Evolutionary conservation across 2,113 vertebrate genomes (phyloP).

Genomic region (Apodemus speciosus): DNA sequence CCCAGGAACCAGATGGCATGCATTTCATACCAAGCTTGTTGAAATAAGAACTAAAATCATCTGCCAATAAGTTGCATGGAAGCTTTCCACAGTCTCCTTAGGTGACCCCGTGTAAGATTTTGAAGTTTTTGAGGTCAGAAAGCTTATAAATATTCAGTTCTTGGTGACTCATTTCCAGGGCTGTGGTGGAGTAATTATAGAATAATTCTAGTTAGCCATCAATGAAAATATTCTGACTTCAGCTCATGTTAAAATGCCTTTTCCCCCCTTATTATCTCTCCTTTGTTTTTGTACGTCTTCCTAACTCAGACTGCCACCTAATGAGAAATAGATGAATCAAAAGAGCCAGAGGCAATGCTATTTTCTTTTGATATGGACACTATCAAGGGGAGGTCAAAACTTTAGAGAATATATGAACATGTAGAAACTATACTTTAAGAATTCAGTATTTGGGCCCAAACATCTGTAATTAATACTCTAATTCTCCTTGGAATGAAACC

Average conservation of each 20-base stretch:
- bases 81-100: slow-evolving; percentile 89
- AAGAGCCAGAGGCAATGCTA: neutral
- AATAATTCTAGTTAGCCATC: slow-evolving; percentile 83
- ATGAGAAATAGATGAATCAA: slow-evolving; percentile 61
- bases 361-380: neutral
- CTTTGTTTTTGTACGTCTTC: slow-evolving; percentile 15
- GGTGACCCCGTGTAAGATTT: slow-evolving; percentile 86
- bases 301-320: slow-evolving; percentile 80
- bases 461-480: neutral
- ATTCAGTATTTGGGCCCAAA: neutral
- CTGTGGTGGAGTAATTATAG: slow-evolving; percentile 80
- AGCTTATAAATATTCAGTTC: slow-evolving; percentile 84
- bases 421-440: neutral
- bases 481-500: neutral
- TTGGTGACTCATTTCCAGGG: slow-evolving; percentile 83
- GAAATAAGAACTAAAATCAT: slow-evolving; percentile 79
- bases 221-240: slow-evolving; percentile 79
- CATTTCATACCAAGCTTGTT: slow-evolving; percentile 74
- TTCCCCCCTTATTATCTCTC: neutral
- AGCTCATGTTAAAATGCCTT: slow-evolving; percentile 66
- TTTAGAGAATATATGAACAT: neutral
- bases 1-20: slow-evolving; percentile 78
- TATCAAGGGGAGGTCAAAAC: neutral
- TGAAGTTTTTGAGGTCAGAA: slow-evolving; percentile 87
- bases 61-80: slow-evolving; percentile 86